These are phyloP conservation scores for Setophaga petechia DNA, from an alignment of 2,113 vertebrate genomes.

Conservation along the genomic window DNA sequence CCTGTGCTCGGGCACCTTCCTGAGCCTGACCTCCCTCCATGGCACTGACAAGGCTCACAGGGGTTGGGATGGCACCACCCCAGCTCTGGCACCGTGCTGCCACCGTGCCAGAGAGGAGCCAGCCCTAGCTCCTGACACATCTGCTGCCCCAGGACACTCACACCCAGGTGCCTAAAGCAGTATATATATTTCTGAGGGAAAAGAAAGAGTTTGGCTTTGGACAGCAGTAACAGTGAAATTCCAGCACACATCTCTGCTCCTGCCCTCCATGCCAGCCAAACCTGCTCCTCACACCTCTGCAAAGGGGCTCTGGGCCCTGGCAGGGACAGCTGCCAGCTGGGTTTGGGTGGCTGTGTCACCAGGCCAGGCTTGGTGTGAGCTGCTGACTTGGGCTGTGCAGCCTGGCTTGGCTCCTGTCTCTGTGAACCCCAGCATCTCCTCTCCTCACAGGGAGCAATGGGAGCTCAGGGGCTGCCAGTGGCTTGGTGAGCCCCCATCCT, in stretches of 20 bases:
- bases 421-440: background rate
- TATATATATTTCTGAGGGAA: background rate
- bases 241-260: background rate
- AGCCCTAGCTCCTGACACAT: background rate
- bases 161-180: background rate
- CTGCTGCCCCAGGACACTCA: conserved; percentile 38
- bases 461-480: background rate
- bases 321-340: background rate
- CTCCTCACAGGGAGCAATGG: background rate
- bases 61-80: conserved; percentile 11
- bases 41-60: background rate
- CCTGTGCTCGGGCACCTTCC: background rate
- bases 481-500: background rate
- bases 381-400: background rate
- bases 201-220: background rate
- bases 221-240: background rate
- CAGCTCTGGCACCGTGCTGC: background rate
- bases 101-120: background rate
- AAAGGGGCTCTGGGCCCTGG: background rate
- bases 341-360: background rate
- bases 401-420: background rate
- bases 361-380: background rate
- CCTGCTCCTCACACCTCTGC: background rate
- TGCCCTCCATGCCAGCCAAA: background rate
- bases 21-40: background rate